These are phyloP conservation scores for Leptinotarsa peninsularis DNA, from an alignment of 2,888 invertebrate species.

Conservation along the genomic window DNA sequence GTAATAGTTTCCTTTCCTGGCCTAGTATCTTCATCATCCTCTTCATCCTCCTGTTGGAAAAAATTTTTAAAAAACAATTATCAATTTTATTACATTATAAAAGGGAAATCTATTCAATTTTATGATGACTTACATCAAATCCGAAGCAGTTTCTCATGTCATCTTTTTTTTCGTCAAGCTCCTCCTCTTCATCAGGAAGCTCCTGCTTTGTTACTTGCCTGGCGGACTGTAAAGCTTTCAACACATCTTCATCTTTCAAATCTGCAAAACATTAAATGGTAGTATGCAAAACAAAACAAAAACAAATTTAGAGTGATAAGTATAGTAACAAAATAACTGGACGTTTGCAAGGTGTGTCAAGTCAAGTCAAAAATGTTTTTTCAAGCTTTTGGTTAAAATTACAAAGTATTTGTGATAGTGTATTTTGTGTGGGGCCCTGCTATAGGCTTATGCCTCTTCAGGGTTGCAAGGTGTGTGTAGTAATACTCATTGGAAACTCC, in stretches of 20 bases:
- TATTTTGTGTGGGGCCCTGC: no score
- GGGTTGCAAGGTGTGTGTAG: no score
- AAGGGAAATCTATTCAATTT: conserved; percentile 5
- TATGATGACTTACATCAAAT: conserved; percentile 76
- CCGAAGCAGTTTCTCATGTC: conserved; percentile 86
- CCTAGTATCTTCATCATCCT: conserved; percentile 60
- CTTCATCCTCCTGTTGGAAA: conserved; percentile 61
- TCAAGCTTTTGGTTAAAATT: no score
- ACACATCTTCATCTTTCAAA: conserved; percentile 65
- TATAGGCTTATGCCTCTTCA: no score
- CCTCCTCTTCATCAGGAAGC: conserved; percentile 54
- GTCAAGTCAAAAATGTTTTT: no score
- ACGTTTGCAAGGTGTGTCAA: no score
- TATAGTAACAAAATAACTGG: no score
- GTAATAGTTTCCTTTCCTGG: conserved; percentile 61
- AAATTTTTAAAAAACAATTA: conserved; percentile 26
- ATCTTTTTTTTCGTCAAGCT: conserved; percentile 57
- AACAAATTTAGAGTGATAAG: no score
- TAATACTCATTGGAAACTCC: no score
- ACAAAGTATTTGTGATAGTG: no score
- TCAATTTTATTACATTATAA: not conserved
- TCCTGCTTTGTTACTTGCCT: conserved; percentile 60
- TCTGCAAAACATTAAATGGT: conserved; percentile 56
- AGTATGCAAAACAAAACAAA: not conserved
- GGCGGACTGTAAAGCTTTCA: conserved; percentile 64